phyloP scores from a whole-genome alignment of 2,113 vertebrate genomes.

The human region DNA sequence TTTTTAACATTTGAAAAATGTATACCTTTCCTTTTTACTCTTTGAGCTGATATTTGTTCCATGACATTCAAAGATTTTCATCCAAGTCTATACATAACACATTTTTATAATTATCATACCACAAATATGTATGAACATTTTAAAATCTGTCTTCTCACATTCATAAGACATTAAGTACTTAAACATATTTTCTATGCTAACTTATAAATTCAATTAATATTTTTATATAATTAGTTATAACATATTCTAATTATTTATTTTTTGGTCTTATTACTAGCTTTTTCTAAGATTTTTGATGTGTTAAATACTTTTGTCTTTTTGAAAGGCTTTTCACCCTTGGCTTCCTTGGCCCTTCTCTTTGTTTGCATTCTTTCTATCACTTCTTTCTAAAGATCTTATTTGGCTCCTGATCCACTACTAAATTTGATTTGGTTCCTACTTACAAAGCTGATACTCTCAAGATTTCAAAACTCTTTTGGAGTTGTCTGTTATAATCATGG shows the following conservation, averaged over 20 bases:
- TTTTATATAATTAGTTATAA: background rate
- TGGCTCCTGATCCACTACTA: background rate
- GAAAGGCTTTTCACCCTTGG: background rate
- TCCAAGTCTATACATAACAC: background rate
- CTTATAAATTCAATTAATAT: background rate
- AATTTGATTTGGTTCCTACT: background rate
- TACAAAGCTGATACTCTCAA: background rate
- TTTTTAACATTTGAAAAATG: background rate
- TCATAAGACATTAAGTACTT: background rate
- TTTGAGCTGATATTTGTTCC: background rate
- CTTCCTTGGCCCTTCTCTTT: background rate
- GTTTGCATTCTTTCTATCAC: background rate
- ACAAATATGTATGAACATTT: background rate
- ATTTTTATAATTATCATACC: background rate
- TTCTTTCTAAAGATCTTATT: background rate
- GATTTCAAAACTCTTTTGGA: background rate
- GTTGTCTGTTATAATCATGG: background rate
- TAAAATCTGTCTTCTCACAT: background rate
- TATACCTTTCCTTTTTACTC: background rate
- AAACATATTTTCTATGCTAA: background rate
- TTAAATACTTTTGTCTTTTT: background rate
- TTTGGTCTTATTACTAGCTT: background rate
- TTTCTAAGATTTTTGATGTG: background rate
- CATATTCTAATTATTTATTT: background rate
- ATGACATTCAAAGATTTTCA: constrained; percentile 30